phyloP scores from a whole-genome alignment of 2,113 vertebrate genomes.

The Peromyscus polionotus region DNA sequence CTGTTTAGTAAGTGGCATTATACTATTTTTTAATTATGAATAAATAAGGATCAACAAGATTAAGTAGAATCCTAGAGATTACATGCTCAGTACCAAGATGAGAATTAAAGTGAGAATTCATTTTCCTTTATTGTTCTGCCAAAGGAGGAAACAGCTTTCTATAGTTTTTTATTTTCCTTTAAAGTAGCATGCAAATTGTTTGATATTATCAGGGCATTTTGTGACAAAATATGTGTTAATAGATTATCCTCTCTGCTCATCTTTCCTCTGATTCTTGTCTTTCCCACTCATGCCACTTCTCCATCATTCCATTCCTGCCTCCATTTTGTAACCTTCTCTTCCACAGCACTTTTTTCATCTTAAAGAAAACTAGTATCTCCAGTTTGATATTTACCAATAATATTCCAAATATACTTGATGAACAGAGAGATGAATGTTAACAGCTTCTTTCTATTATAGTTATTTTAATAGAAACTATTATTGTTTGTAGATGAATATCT shows the following conservation, averaged over 20 bases:
- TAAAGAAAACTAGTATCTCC: background rate
- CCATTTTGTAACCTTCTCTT: background rate
- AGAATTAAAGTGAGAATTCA: slow-evolving; percentile 50
- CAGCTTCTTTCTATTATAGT: background rate
- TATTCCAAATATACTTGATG: background rate
- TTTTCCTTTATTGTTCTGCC: slow-evolving; percentile 16
- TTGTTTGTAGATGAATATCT: background rate
- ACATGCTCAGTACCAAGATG: slow-evolving; percentile 37
- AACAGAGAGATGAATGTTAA: background rate
- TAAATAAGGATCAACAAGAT: slow-evolving; percentile 68
- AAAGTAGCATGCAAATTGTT: background rate
- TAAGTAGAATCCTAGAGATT: slow-evolving; percentile 65
- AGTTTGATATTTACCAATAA: background rate
- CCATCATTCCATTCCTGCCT: background rate
- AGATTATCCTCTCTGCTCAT: background rate
- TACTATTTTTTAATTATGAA: slow-evolving; percentile 60
- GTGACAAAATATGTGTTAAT: background rate
- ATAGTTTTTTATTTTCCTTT: background rate
- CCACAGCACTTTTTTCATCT: background rate
- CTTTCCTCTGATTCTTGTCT: background rate
- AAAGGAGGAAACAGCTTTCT: background rate
- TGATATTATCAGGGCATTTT: background rate
- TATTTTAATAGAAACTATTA: slow-evolving; percentile 13
- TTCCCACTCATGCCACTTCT: background rate
- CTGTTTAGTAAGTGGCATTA: slow-evolving; percentile 59